Evolutionary conservation across 2,888 invertebrate species (phyloP).

Genomic region (Coenonympha arcania): DNA sequence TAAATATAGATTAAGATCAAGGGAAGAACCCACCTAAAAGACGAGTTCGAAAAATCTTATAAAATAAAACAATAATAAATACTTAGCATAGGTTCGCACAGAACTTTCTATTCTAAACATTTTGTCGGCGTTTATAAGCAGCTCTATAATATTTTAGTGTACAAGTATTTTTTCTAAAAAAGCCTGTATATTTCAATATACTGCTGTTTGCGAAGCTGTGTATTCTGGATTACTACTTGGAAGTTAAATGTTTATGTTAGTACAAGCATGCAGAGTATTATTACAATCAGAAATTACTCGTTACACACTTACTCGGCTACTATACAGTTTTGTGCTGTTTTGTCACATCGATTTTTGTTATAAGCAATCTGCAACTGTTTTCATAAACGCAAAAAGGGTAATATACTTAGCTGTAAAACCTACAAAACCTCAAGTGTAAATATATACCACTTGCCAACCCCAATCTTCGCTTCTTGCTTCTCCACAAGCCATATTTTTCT

Average conservation of each 20-base stretch:
- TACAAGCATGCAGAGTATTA: constrained; percentile 34
- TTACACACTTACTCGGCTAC: constrained; percentile 22
- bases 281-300: constrained; percentile 21
- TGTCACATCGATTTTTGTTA: too few relatives aligned
- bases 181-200: neutral
- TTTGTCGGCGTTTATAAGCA: constrained; percentile 19
- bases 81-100: neutral
- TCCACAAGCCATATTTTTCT: too few relatives aligned
- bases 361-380: too few relatives aligned
- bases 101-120: constrained; percentile 10
- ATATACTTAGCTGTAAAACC: too few relatives aligned
- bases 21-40: too few relatives aligned
- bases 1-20: too few relatives aligned
- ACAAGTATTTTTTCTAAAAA: neutral
- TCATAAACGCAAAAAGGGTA: too few relatives aligned
- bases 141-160: constrained; percentile 6
- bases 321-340: too few relatives aligned
- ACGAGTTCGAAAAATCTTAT: neutral
- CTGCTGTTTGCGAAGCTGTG: constrained; percentile 1
- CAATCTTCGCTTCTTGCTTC: too few relatives aligned
- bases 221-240: neutral
- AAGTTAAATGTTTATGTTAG: constrained; percentile 28
- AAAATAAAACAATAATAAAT: neutral
- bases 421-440: too few relatives aligned
- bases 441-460: too few relatives aligned